phyloP scores from a whole-genome alignment of 2,888 invertebrate genomes.

The Eudemis profundana region DNA sequence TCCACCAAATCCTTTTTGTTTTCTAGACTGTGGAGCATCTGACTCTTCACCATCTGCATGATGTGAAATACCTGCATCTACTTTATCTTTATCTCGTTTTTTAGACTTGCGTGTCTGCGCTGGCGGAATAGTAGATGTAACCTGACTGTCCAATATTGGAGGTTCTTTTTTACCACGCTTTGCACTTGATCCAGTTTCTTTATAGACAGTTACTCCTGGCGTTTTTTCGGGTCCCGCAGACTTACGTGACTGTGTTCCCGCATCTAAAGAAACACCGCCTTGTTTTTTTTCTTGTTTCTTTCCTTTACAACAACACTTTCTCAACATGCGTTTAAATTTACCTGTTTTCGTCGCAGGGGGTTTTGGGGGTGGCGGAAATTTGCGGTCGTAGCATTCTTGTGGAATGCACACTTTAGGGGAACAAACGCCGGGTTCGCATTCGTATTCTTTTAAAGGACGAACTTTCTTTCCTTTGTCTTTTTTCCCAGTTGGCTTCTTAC shows the following conservation, averaged over 20 bases:
- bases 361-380: constrained; percentile 14
- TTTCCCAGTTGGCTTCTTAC: constrained; percentile 8
- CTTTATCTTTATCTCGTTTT: constrained; percentile 4
- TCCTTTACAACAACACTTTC: constrained; percentile 12
- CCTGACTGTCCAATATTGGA: background rate
- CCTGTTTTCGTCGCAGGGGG: background rate
- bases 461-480: background rate
- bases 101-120: background rate
- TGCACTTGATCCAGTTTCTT: constrained; percentile 10
- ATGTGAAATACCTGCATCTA: background rate
- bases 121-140: no score
- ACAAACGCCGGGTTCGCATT: constrained; percentile 29
- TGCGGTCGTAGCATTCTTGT: constrained; percentile 20
- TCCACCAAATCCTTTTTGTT: background rate
- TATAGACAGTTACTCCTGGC: constrained; percentile 7
- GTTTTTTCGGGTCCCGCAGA: background rate
- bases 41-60: background rate
- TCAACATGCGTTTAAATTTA: background rate
- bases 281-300: background rate
- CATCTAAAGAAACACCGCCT: background rate
- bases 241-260: constrained; percentile 12
- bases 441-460: constrained; percentile 18
- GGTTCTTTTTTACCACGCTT: background rate
- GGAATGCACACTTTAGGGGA: constrained; percentile 12
- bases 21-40: background rate